Percentiles rank a stretch among this genome's conserved stretches.
These are phyloP conservation scores for Euspilapteryx auroguttella DNA, from an alignment of 2,888 invertebrate genomes.

Conservation along the genomic window DNA sequence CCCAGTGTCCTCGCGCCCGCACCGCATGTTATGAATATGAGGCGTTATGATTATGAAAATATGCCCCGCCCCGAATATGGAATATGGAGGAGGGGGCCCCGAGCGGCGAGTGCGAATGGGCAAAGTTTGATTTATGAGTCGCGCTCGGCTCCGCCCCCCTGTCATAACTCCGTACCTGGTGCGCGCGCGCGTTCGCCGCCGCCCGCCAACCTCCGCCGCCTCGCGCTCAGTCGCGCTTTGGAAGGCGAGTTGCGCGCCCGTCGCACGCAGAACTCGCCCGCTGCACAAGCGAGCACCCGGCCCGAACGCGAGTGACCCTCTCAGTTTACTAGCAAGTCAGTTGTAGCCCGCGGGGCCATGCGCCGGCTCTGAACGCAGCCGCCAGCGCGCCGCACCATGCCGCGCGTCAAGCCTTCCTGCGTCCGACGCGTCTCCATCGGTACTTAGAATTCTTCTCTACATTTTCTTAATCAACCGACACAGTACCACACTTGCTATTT, in stretches of 20 bases:
- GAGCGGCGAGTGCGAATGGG: constrained; percentile 66
- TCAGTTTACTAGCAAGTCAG: constrained; percentile 29
- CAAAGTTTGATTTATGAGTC: constrained; percentile 71
- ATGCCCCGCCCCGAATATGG: constrained; percentile 63
- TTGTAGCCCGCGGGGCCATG: constrained; percentile 25
- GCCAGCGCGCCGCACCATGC: constrained; percentile 40
- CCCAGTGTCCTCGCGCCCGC: constrained; percentile 17
- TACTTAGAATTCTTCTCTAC: constrained; percentile 26
- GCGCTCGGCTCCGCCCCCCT: constrained; percentile 66
- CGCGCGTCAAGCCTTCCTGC: constrained; percentile 58
- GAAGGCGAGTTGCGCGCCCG: constrained; percentile 57
- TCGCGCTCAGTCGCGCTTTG: constrained; percentile 56
- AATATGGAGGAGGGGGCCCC: constrained; percentile 65
- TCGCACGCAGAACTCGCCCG: constrained; percentile 23
- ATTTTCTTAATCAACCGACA: constrained; percentile 18
- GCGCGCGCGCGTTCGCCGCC: constrained; percentile 57
- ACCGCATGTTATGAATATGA: constrained; percentile 58
- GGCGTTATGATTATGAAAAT: constrained; percentile 63
- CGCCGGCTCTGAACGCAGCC: constrained; percentile 44
- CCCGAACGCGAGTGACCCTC: constrained; percentile 20
- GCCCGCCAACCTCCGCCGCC: constrained; percentile 39
- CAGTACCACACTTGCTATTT: constrained; percentile 23
- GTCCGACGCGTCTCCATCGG: constrained; percentile 61
- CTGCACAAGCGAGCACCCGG: constrained; percentile 12
- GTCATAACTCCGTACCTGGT: constrained; percentile 69